phyloP scores from a whole-genome alignment of 2,113 vertebrate species.

The Tylochromis polylepis region DNA sequence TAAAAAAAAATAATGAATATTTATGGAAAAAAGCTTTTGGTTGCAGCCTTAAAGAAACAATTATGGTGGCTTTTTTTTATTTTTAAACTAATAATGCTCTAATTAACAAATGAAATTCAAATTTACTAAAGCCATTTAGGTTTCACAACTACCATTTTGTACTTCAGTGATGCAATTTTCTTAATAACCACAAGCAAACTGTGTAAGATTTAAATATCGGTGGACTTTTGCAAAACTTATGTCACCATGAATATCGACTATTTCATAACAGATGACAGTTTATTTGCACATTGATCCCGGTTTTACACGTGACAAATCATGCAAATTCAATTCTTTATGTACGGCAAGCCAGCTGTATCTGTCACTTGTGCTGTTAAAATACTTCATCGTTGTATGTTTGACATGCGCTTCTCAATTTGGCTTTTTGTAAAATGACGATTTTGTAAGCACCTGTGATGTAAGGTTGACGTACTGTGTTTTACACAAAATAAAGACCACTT shows the following conservation, averaged over 20 bases:
- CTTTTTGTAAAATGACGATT: background rate
- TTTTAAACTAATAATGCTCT: no score
- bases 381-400: background rate
- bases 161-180: background rate
- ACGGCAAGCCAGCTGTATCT: background rate
- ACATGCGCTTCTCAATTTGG: background rate
- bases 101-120: background rate
- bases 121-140: background rate
- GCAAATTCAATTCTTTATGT: background rate
- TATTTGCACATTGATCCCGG: background rate
- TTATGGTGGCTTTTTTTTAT: background rate
- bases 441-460: background rate
- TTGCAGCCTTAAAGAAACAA: background rate
- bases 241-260: background rate
- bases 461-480: background rate
- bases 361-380: background rate
- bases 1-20: background rate
- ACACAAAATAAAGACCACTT: conserved; percentile 31
- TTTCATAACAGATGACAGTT: background rate
- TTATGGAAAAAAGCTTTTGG: background rate
- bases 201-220: background rate
- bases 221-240: background rate
- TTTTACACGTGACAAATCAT: background rate
- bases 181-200: background rate
- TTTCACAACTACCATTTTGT: background rate